phyloP scores from a whole-genome alignment of 2,797 vertebrate species.

The Oophaga sylvatica region DNA sequence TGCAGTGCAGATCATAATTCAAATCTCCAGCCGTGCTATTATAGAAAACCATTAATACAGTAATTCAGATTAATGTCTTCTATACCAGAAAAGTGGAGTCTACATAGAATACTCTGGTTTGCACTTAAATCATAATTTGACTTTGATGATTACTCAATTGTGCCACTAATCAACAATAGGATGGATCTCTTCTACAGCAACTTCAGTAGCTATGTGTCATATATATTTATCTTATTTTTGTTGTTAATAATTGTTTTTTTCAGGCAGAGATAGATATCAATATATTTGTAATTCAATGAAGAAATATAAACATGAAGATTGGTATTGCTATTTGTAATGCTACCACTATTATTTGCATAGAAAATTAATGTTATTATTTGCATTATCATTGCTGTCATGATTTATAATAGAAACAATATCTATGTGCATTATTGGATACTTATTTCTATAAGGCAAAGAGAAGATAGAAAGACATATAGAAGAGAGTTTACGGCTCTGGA shows the following conservation, averaged over 20 bases:
- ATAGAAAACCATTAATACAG: too few relatives aligned
- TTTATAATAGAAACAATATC: too few relatives aligned
- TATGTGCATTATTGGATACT: too few relatives aligned
- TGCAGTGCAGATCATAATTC: too few relatives aligned
- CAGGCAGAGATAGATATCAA: not conserved
- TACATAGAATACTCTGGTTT: not conserved
- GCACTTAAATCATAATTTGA: not conserved
- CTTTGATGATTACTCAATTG: not conserved
- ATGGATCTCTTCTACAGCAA: not conserved
- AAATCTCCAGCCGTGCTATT: too few relatives aligned
- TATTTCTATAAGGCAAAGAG: too few relatives aligned
- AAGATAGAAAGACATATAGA: too few relatives aligned
- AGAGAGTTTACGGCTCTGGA: too few relatives aligned
- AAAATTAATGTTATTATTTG: too few relatives aligned
- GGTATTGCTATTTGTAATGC: not conserved
- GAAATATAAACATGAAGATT: not conserved
- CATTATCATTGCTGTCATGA: too few relatives aligned
- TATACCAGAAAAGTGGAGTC: too few relatives aligned
- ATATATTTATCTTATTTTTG: not conserved
- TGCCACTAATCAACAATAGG: not conserved
- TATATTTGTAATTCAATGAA: not conserved
- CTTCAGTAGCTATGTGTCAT: not conserved
- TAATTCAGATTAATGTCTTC: too few relatives aligned
- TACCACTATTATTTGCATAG: not conserved
- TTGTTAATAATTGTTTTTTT: not conserved